A percentile compares a stretch with the other conserved stretches of the same genome.
phyloP scores from a whole-genome alignment of 2,797 vertebrate species.

The Hephaestus fuliginosus region DNA sequence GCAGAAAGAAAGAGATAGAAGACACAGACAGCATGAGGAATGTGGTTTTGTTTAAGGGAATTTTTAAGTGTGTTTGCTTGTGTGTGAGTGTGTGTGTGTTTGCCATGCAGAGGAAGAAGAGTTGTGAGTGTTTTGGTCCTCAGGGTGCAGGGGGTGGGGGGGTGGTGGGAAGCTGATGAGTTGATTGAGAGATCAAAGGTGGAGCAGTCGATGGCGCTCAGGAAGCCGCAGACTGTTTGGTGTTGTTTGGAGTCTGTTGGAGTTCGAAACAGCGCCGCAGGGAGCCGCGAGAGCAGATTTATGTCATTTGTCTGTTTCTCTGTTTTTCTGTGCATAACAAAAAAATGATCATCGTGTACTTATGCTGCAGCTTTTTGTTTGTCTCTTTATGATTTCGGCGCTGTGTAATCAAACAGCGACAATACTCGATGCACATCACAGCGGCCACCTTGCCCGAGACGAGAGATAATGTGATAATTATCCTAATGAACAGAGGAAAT shows the following conservation, averaged over 20 bases:
- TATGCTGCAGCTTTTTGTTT: neutral
- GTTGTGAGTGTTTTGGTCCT: slow-evolving; percentile 27
- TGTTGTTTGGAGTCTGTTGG: slow-evolving; percentile 30
- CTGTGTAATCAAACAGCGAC: neutral
- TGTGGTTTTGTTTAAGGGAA: slow-evolving; percentile 44
- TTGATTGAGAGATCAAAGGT: slow-evolving; percentile 60
- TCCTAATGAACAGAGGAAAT: neutral
- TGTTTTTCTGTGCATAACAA: neutral
- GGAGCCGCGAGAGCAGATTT: neutral
- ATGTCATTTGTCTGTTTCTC: slow-evolving; percentile 7
- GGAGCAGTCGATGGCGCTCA: neutral
- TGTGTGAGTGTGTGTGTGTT: slow-evolving; percentile 10
- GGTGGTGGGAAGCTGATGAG: slow-evolving; percentile 32
- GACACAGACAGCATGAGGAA: slow-evolving; percentile 39
- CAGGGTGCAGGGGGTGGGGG: neutral
- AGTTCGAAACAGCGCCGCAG: slow-evolving; percentile 12
- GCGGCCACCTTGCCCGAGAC: neutral
- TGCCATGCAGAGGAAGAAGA: slow-evolving; percentile 24
- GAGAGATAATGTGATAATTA: neutral
- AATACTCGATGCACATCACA: neutral
- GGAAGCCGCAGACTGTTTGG: slow-evolving; percentile 33
- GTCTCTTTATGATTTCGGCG: neutral
- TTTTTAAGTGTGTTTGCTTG: neutral
- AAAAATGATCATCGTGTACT: neutral
- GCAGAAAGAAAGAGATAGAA: slow-evolving; percentile 4